These are phyloP conservation scores for Datnioides undecimradiatus DNA, from an alignment of 2,113 vertebrate genomes.

Conservation along the genomic window DNA sequence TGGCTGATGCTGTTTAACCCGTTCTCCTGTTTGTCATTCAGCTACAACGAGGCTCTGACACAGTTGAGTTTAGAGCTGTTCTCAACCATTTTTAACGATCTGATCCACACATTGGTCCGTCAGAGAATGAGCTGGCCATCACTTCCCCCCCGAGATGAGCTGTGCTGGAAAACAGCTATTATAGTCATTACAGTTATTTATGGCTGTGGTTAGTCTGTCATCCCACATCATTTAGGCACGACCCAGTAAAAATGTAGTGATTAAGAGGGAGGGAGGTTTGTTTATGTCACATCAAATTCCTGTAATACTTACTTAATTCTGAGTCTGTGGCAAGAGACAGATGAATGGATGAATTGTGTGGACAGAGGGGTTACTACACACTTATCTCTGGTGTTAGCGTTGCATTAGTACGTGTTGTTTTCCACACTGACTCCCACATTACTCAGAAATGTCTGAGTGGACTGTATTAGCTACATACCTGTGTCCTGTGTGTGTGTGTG, in stretches of 20 bases:
- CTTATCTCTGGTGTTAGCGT: constrained; percentile 30
- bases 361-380: constrained; percentile 1
- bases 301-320: constrained; percentile 12
- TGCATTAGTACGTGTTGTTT: constrained; percentile 1
- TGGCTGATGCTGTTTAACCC: neutral
- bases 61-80: neutral
- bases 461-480: neutral
- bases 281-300: constrained; percentile 40
- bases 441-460: constrained; percentile 5
- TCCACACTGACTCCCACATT: constrained; percentile 15
- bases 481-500: neutral
- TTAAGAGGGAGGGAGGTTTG: constrained; percentile 6
- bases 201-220: constrained; percentile 52
- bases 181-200: constrained; percentile 72
- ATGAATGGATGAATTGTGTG: constrained; percentile 26
- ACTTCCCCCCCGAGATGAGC: constrained; percentile 42
- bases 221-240: constrained; percentile 27
- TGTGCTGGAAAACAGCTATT: constrained; percentile 70
- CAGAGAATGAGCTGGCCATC: constrained; percentile 32
- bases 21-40: constrained; percentile 14
- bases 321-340: neutral
- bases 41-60: neutral
- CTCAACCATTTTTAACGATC: constrained; percentile 1
- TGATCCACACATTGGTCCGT: constrained; percentile 39
- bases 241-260: constrained; percentile 8